These are phyloP conservation scores for Lagopus muta DNA, from an alignment of 2,113 vertebrate genomes.

Conservation along the genomic window DNA sequence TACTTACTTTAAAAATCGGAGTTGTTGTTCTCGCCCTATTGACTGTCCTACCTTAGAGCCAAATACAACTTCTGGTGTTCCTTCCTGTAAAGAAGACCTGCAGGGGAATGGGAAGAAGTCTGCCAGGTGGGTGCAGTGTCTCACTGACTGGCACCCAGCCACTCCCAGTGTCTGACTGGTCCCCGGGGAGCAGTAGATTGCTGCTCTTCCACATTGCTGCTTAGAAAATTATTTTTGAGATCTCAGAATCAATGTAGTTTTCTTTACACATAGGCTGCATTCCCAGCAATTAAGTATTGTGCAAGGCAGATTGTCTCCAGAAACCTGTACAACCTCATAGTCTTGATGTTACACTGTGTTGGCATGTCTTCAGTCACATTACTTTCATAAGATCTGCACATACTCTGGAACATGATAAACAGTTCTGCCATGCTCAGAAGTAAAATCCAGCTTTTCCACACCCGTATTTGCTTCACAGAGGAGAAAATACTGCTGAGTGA, in stretches of 20 bases:
- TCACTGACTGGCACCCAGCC: fast-evolving
- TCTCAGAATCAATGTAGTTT: background rate
- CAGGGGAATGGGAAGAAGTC: background rate
- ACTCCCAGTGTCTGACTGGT: fast-evolving
- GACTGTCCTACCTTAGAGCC: background rate
- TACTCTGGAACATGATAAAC: fast-evolving
- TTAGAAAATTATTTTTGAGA: background rate
- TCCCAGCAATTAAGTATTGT: background rate
- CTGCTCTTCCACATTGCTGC: background rate
- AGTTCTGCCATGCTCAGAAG: background rate
- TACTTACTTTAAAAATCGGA: background rate
- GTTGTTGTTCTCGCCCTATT: background rate
- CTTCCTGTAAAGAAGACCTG: background rate
- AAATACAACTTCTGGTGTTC: background rate
- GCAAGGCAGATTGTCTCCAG: background rate
- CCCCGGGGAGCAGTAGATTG: background rate
- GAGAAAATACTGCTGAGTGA: background rate
- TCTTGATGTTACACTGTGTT: background rate
- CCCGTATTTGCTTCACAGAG: background rate
- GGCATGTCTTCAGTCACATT: background rate
- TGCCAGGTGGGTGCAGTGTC: fast-evolving
- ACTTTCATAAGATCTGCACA: background rate
- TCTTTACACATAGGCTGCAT: background rate
- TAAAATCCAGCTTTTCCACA: background rate
- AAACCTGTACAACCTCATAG: background rate